Evolutionary conservation across 2,113 vertebrate genomes (phyloP).

Genomic region (Anolis carolinensis): DNA sequence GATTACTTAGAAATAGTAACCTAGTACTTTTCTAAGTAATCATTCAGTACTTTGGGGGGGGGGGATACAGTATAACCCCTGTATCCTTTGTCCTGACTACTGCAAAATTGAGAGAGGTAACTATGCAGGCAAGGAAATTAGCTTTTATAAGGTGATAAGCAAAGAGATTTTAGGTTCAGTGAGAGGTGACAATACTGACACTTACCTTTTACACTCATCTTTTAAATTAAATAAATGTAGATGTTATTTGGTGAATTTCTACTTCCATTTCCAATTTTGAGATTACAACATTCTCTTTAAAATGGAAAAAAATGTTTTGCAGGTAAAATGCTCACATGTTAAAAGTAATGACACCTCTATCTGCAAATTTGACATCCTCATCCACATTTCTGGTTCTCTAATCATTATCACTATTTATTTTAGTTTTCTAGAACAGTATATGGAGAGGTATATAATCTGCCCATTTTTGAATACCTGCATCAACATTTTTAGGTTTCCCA

Average conservation of each 20-base stretch:
- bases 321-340: background rate
- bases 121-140: constrained; percentile 46
- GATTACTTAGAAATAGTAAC: no score
- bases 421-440: background rate
- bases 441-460: background rate
- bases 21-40: no score
- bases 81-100: no score
- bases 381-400: background rate
- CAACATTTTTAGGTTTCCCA: background rate
- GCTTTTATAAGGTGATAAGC: constrained; percentile 33
- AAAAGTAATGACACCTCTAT: background rate
- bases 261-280: background rate
- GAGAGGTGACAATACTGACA: background rate
- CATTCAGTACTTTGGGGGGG: no score
- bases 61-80: no score
- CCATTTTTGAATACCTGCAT: background rate
- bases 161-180: background rate
- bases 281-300: constrained; percentile 22
- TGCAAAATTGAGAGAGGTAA: constrained; percentile 31
- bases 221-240: background rate
- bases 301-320: background rate
- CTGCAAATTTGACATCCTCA: background rate
- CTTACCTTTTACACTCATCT: background rate
- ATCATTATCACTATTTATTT: background rate
- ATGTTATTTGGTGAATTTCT: constrained; percentile 25